Base-by-base conservation (phyloP, 2,888 invertebrate species). In the Conchocele bisecta region DNA sequence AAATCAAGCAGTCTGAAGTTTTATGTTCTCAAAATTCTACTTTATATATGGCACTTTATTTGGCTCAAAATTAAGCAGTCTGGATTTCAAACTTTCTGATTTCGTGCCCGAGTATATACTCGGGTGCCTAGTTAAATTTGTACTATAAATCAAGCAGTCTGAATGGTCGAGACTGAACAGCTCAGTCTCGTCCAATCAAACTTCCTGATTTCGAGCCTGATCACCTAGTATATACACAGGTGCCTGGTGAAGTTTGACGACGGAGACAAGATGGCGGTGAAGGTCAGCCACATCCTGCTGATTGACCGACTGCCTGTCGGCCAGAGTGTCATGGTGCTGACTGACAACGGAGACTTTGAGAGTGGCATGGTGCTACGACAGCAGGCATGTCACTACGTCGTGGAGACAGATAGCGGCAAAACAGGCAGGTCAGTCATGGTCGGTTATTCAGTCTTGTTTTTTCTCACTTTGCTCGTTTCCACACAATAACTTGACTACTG, bases 291-390 rank as follows among this genome's bases (percentile, higher is more conserved):
- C 29, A 69, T 87, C n/a, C 63, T 88, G 7, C 41, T 86, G 70
- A 79, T 84, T 4, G 75, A 82, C 24, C 66, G 80, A 22, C 64
- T 88, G 7, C 84, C 85, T 6, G 67, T 83, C 6, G 87, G 88
- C 2, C 87, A 86, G 75, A 83, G 85, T 60, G 87, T 88, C 6
- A 80, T 88, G 79, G 87, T 87, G 0, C 66, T 75, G 37, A 68
- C 64, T 11, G 70, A 76, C 6, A 82, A 81, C 29, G 86, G 82
- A 0, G 77, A 78, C 28, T 86, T 83, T 80, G 86, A 86, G 51
- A 68, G 78, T 51, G 88, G 86, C 0, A 75, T 87, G 39, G 75
- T 88, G 17, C 58, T 80, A 42, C 70, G 69, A 24, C 82, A 83
- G 28, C 42, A 41, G 1, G 60, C 60, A 0, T 59, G 67, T 17